Conservation (phyloP, 2,797 vertebrate genomes). For the Hypotaenidia okinawae region DNA sequence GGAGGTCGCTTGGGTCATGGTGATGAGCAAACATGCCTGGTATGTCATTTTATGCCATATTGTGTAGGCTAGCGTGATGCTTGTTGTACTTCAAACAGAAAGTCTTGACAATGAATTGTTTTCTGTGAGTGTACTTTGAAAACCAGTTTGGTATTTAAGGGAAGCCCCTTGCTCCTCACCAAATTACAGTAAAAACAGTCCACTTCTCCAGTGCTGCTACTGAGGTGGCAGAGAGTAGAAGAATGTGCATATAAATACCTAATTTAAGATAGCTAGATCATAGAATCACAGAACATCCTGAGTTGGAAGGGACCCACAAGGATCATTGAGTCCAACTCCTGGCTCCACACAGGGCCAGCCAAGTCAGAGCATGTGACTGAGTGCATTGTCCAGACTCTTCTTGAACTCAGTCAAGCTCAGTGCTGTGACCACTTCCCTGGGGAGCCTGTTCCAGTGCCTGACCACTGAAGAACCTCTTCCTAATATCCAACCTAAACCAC, state of each 20-base stretch:
- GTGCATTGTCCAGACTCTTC: no score
- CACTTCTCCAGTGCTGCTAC: not conserved
- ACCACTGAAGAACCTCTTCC: no score
- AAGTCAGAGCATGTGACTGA: no score
- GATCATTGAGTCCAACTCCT: no score
- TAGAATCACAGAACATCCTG: no score
- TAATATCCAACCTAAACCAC: no score
- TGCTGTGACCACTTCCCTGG: no score
- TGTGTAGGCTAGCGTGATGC: not conserved
- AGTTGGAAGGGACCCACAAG: no score
- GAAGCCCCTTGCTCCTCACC: not conserved
- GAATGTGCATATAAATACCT: not conserved
- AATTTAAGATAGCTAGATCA: not conserved
- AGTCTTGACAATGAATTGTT: not conserved
- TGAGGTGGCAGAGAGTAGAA: not conserved
- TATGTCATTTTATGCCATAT: slow-evolving; percentile 58
- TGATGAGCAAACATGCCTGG: slow-evolving; percentile 97
- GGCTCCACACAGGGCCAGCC: no score
- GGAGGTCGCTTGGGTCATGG: slow-evolving; percentile 96
- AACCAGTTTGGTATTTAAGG: not conserved
- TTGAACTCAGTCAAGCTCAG: no score
- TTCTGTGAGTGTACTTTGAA: not conserved
- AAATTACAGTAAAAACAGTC: not conserved
- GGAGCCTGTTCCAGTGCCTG: no score
- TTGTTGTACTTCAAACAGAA: not conserved